Percentiles rank a stretch among this genome's conserved stretches.
phyloP scores from a whole-genome alignment of 2,888 invertebrate genomes.

The Liodrosophila aerea region DNA sequence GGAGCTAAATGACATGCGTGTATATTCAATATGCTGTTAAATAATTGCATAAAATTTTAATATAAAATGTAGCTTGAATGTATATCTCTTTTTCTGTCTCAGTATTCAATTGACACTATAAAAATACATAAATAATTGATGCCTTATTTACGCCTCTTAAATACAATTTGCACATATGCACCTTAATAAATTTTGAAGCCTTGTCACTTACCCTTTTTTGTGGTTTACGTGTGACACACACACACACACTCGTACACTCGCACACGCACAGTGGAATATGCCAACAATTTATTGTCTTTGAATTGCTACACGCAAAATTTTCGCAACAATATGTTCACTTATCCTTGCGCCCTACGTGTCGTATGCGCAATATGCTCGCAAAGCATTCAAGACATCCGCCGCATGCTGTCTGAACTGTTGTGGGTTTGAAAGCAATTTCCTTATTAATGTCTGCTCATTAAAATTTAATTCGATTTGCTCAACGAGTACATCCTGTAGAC shows the following conservation, averaged over 20 bases:
- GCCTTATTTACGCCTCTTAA: background rate
- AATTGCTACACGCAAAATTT: slow-evolving; percentile 49
- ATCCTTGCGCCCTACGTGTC: slow-evolving; percentile 64
- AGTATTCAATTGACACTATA: no score
- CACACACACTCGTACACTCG: slow-evolving; percentile 19
- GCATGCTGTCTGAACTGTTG: slow-evolving; percentile 31
- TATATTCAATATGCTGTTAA: no score
- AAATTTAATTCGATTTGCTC: slow-evolving; percentile 54
- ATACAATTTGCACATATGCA: background rate
- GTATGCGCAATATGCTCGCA: slow-evolving; percentile 73
- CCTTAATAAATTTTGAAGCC: background rate
- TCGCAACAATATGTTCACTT: slow-evolving; percentile 69
- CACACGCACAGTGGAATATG: slow-evolving; percentile 21
- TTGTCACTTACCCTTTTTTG: slow-evolving; percentile 40
- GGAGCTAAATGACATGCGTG: no score
- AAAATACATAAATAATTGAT: no score
- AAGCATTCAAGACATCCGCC: slow-evolving; percentile 24
- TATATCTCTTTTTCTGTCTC: no score
- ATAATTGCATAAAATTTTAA: no score
- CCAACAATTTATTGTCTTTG: slow-evolving; percentile 39
- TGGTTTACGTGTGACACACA: slow-evolving; percentile 21
- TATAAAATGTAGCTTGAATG: no score
- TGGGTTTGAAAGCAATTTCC: slow-evolving; percentile 54
- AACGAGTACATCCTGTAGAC: slow-evolving; percentile 6
- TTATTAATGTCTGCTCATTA: slow-evolving; percentile 47